A percentile compares a stretch with the other conserved stretches of the same genome.
phyloP scores from a whole-genome alignment of 2,797 vertebrate species.

The Botia kubotai region DNA sequence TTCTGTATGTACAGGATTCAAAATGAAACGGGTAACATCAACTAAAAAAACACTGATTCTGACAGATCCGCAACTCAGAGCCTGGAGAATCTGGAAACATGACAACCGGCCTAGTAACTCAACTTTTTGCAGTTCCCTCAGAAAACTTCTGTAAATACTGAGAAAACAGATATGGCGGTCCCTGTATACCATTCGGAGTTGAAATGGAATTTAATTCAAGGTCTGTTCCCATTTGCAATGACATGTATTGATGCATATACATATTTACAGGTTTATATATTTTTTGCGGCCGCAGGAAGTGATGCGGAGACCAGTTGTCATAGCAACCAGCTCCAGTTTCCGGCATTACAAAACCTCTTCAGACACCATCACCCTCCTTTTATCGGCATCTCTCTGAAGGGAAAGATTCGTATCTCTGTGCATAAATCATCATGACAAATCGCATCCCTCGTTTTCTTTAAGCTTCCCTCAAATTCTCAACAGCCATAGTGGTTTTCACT shows the following conservation, averaged over 20 bases:
- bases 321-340: constrained; percentile 38
- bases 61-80: constrained; percentile 50
- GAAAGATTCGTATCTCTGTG: constrained; percentile 48
- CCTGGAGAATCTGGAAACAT: not conserved
- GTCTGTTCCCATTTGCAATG: not conserved
- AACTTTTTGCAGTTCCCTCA: not conserved
- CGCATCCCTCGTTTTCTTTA: constrained; percentile 68
- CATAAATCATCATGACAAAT: constrained; percentile 60
- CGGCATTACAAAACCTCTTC: constrained; percentile 50
- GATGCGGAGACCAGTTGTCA: constrained; percentile 16
- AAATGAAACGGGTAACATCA: constrained; percentile 51
- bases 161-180: constrained; percentile 7
- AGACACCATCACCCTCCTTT: constrained; percentile 23
- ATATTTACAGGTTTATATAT: constrained; percentile 5
- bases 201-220: not conserved
- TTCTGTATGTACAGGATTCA: constrained; percentile 64
- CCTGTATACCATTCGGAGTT: not conserved
- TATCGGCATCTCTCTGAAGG: constrained; percentile 27
- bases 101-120: not conserved
- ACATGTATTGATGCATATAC: not conserved
- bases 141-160: constrained; percentile 1
- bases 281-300: constrained; percentile 17
- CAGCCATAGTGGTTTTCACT: constrained; percentile 65
- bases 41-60: constrained; percentile 63
- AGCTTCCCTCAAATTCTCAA: constrained; percentile 64